Evolutionary conservation across 2,888 invertebrate species (phyloP).

Genomic region (Electrophaes corylata): DNA sequence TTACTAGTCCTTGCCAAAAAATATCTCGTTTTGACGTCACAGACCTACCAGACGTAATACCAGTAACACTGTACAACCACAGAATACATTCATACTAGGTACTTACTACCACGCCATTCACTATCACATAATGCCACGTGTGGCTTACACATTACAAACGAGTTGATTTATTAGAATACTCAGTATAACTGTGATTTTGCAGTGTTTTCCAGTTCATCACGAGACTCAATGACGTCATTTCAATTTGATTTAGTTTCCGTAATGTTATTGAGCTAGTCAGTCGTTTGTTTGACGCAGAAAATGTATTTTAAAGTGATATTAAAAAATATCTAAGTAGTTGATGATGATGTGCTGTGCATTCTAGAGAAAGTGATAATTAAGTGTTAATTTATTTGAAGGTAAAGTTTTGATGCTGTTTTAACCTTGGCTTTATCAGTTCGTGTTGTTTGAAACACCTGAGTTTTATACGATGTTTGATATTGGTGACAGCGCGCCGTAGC

Average conservation of each 20-base stretch:
- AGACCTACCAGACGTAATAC: too few species aligned
- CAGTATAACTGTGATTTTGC: slow-evolving; percentile 1
- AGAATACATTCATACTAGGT: not conserved
- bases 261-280: slow-evolving; percentile 5
- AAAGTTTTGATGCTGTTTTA: not conserved
- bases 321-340: not conserved
- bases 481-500: not conserved
- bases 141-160: not conserved
- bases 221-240: slow-evolving; percentile 2
- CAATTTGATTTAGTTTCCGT: not conserved
- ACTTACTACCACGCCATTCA: not conserved
- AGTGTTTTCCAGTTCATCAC: slow-evolving; percentile 8
- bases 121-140: slow-evolving; percentile 5
- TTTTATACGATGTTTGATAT: not conserved
- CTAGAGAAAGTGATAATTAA: not conserved
- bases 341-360: not conserved
- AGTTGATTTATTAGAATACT: not conserved
- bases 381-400: not conserved
- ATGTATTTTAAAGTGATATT: not conserved
- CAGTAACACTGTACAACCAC: too few species aligned
- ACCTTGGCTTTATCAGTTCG: slow-evolving; percentile 2
- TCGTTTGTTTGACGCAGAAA: not conserved
- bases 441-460: not conserved
- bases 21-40: slow-evolving; percentile 23
- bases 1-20: slow-evolving; percentile 17